Evolutionary conservation across 2,888 invertebrate species (phyloP), one percentile per base, ranked within the genome.

Genomic region (Leucoma salicis): DNA sequence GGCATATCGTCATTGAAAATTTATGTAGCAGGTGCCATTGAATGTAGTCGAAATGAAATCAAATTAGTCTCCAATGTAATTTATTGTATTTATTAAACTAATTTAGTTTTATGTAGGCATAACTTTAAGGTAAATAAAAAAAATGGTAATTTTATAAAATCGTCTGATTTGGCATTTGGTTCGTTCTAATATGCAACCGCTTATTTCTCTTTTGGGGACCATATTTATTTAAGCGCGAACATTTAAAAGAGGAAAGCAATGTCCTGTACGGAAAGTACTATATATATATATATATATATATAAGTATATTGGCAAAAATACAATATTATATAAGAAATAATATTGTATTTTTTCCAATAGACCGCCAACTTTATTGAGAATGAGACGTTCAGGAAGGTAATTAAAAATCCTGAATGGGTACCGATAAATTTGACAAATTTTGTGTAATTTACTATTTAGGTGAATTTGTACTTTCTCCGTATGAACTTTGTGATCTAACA

Each of bases 401-500:
- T 27, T 27, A 10, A 11, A 2, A 10, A 39, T 10, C 28, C 46
- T 18, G 7, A 29, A 15, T 48, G 41, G 53, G 57, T 60, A 42
- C 33, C 27, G 16, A 44, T 48, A 48, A 51, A 43, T 60, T 50
- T 43, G 21, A 37, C 31, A 48, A 49, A 50, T 58, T n/a, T 29
- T 61, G 56, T 53, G 58, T 43, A 57, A 67, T 66, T 62, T 54
- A 49, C 43, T 52, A 62, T 69, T 74, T 72, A 42, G 64, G 76
- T 77, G 77, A 81, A 82, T 77, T 72, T 71, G 47, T 55, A 85
- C 84, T 87, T 87, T 86, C 86, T 68, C 80, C 67, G 58, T 71
- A 70, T 74, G 73, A 58, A 55, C 53, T 72, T 70, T 42, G 53
- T 73, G 74, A 80, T 79, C 79, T 74, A 68, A 72, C 68, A 70